These are phyloP conservation scores for Nycticryphes semicollaris DNA, from an alignment of 2,113 vertebrate species.

Conservation along the genomic window DNA sequence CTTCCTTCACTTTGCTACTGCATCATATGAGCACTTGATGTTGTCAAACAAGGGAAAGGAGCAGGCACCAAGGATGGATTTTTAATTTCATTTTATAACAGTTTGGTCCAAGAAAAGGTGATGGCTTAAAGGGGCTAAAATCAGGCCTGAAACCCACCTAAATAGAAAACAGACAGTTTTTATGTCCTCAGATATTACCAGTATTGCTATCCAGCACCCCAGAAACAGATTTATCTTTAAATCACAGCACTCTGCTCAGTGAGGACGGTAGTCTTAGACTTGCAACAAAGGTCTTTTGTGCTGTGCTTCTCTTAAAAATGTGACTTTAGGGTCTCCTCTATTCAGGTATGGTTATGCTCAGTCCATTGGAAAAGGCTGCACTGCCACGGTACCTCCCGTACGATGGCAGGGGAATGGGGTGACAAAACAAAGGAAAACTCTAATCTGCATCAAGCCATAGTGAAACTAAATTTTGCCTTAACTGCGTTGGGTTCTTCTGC, in stretches of 20 bases:
- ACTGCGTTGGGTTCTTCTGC: neutral
- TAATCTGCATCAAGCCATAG: neutral
- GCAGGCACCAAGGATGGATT: neutral
- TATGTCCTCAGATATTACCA: neutral
- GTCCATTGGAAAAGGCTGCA: neutral
- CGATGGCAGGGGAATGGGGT: neutral
- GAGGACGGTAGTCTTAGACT: neutral
- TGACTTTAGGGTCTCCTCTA: neutral
- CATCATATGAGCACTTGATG: neutral
- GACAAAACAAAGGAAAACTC: conserved; percentile 1
- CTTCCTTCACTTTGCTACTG: neutral
- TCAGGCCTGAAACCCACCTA: neutral
- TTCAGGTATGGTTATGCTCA: neutral
- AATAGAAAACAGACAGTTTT: neutral
- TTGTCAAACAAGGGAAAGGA: neutral
- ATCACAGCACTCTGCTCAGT: neutral
- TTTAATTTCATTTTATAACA: neutral
- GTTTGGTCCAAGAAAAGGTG: neutral
- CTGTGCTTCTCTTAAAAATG: neutral
- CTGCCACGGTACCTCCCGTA: rapidly evolving
- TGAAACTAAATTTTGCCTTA: conserved; percentile 50
- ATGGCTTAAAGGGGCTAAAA: neutral
- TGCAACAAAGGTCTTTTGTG: neutral
- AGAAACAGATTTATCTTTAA: neutral
- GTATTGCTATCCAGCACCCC: neutral